Conservation (phyloP, 2,113 vertebrate species). For the Neoarius graeffei region DNA sequence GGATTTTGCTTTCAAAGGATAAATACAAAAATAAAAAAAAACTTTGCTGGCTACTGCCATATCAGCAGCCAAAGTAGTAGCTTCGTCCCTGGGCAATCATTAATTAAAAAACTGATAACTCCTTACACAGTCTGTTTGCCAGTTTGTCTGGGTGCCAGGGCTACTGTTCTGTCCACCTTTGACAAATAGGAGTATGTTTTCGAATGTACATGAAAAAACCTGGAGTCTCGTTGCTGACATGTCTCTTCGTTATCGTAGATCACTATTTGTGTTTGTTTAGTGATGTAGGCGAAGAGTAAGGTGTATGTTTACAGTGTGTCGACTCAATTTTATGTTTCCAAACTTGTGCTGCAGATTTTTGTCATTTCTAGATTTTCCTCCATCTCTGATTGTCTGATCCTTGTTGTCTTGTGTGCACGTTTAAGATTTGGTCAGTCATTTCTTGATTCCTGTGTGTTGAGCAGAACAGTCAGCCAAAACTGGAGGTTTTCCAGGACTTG, state of each 20-base stretch:
- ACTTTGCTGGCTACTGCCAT: background rate
- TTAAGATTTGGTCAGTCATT: background rate
- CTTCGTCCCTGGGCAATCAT: background rate
- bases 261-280: background rate
- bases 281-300: background rate
- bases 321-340: background rate
- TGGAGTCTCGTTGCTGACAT: background rate
- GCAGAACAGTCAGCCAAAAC: conserved; percentile 90
- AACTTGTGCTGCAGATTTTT: background rate
- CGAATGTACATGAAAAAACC: background rate
- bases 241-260: background rate
- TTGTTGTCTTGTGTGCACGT: background rate
- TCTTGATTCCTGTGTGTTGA: conserved; percentile 8
- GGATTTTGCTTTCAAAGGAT: background rate
- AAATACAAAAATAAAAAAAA: background rate
- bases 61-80: background rate
- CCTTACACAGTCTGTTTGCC: background rate
- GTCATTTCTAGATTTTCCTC: background rate
- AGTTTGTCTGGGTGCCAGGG: background rate
- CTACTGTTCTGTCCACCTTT: too few relatives aligned
- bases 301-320: background rate
- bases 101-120: conserved; percentile 2
- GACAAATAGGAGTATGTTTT: background rate
- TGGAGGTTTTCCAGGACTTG: conserved; percentile 92
- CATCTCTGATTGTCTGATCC: background rate